Base-by-base conservation (phyloP, 2,888 invertebrate genomes). In the Lasioglossum lativentre region DNA sequence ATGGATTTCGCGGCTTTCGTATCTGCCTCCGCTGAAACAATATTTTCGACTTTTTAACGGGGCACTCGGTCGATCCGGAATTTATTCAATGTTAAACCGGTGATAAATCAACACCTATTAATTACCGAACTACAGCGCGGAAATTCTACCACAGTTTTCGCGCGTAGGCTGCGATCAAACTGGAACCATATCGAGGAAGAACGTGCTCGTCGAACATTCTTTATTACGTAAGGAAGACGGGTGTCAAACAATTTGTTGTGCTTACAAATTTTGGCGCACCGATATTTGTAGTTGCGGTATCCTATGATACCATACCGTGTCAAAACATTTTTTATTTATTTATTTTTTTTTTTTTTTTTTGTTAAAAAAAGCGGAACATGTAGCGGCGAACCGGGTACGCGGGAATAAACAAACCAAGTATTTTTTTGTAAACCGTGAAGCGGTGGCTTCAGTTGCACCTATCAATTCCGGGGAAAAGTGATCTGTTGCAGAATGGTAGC, bases 31-130 rank as follows among this genome's bases (percentile, higher is more conserved):
- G 71, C 42, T 56, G 30, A 79, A 86, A 79, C 56, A 52, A 77
- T 72, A 77, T 76, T 79, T 66, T 27, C n/a, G 71, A 63, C 27
- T 56, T 86, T 74, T 30, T 23, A 66, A 68, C 63, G 30, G 63
- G 30, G 30, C 27, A 30, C 14, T 16, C 27, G 30, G 66, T 68
- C 4, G 10, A 40, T 56, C 2, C n/a, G 40, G 23, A 79, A 78
- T 63, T 77, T 71, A 74, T 89, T 87, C 80, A 80, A 89, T 52
- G 63, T 6, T 30, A 63, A 27, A 30, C 63, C 63, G 63, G 27
- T 63, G 30, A 63, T 63, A 56, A 79, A 56, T 63, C 42, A 27
- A 63, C 34, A 42, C 27, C n/a, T 30, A 30, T 27, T 42, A 27
- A 71, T 42, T 42, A 71, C 71, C 16, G 27, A 30, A 19, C 27